phyloP scores from a whole-genome alignment of 2,797 vertebrate species.

The Arnoldichthys spilopterus region DNA sequence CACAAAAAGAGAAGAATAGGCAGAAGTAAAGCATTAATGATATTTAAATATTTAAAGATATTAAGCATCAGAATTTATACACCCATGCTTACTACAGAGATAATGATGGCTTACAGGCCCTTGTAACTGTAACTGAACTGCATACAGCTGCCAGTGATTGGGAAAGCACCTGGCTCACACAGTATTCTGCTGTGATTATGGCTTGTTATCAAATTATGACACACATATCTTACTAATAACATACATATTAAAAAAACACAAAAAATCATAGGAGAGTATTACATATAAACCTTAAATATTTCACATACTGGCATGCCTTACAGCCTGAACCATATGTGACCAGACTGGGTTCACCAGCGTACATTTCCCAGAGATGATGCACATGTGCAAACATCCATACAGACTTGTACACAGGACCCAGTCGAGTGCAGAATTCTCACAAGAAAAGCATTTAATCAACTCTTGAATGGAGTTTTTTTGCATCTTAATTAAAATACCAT shows the following conservation, averaged over 20 bases:
- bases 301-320: not conserved
- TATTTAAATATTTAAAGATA: constrained; percentile 48
- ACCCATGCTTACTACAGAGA: constrained; percentile 16
- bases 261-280: not conserved
- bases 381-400: not conserved
- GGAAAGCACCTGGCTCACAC: not conserved
- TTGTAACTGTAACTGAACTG: not conserved
- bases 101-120: not conserved
- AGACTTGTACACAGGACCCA: not conserved
- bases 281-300: not conserved
- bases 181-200: not conserved
- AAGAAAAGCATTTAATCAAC: not conserved
- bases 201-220: not conserved
- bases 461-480: not conserved
- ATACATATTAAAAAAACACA: not conserved
- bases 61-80: constrained; percentile 27
- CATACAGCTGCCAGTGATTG: constrained; percentile 7
- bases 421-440: not conserved
- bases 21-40: constrained; percentile 30
- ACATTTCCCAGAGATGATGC: not conserved
- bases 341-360: not conserved
- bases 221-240: not conserved
- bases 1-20: constrained; percentile 26
- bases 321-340: constrained; percentile 9
- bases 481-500: not conserved